Evolutionary conservation across 2,113 vertebrate species (phyloP).

Genomic region (Dipodomys spectabilis): DNA sequence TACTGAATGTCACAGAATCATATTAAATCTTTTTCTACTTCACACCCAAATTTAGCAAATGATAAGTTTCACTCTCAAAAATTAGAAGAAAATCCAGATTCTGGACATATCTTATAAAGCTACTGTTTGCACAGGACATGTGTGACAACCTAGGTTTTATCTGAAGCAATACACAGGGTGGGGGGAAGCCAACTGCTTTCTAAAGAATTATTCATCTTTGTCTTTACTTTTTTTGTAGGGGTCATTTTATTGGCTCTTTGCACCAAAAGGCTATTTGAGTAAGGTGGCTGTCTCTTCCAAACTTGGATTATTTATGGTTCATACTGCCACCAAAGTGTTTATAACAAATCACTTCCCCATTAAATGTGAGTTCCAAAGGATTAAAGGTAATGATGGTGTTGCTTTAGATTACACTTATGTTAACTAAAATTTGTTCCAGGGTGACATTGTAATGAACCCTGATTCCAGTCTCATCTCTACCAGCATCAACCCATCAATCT

Average conservation of each 20-base stretch:
- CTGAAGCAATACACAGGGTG: neutral
- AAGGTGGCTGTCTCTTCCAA: neutral
- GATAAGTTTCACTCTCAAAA: neutral
- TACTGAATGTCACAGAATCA: constrained; percentile 52
- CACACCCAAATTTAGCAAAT: constrained; percentile 22
- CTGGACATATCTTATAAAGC: constrained; percentile 7
- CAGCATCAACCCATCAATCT: neutral
- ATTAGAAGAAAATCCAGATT: constrained; percentile 29
- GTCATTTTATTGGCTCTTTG: constrained; percentile 25
- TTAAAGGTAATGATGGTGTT: constrained; percentile 54
- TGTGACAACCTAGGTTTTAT: neutral
- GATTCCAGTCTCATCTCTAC: neutral
- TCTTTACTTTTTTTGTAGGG: neutral
- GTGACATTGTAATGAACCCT: neutral
- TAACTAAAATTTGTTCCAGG: neutral
- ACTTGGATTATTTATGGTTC: constrained; percentile 54
- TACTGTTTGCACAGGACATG: constrained; percentile 12
- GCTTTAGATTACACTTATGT: neutral
- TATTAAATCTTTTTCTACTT: constrained; percentile 44
- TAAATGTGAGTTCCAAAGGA: constrained; percentile 56
- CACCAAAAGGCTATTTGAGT: neutral
- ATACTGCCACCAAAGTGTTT: constrained; percentile 62
- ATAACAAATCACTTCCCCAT: constrained; percentile 36
- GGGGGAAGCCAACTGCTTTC: neutral
- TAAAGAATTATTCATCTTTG: neutral